phyloP scores from a whole-genome alignment of 2,888 invertebrate species.

The Lobophora halterata region DNA sequence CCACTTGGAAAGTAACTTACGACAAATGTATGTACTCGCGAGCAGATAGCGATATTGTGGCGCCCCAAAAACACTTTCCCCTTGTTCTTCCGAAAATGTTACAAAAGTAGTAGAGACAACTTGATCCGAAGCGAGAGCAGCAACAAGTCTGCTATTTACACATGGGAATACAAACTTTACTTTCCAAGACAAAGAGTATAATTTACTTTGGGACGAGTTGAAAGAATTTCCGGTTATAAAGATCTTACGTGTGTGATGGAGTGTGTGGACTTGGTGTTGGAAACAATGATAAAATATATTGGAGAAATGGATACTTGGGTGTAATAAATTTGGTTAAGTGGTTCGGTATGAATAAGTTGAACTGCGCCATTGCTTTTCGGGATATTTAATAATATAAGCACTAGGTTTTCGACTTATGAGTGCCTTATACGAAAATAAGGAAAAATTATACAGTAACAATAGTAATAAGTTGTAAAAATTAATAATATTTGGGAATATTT shows the following conservation, averaged over 20 bases:
- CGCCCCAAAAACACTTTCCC: slow-evolving; percentile 66
- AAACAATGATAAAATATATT: slow-evolving; percentile 40
- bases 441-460: too few relatives aligned
- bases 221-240: slow-evolving; percentile 56
- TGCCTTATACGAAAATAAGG: too few relatives aligned
- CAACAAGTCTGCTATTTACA: slow-evolving; percentile 62
- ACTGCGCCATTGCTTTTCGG: too few relatives aligned
- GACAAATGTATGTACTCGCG: slow-evolving; percentile 67
- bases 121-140: slow-evolving; percentile 68
- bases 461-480: too few relatives aligned
- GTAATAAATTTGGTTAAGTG: slow-evolving; percentile 31
- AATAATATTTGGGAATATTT: too few relatives aligned
- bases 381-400: too few relatives aligned
- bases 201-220: slow-evolving; percentile 36
- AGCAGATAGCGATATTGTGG: slow-evolving; percentile 68
- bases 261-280: slow-evolving; percentile 39
- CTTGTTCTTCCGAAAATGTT: slow-evolving; percentile 62
- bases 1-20: slow-evolving; percentile 53
- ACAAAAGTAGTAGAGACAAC: slow-evolving; percentile 71
- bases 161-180: slow-evolving; percentile 54
- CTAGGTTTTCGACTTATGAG: too few relatives aligned
- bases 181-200: slow-evolving; percentile 42
- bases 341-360: slow-evolving; percentile 29
- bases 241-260: slow-evolving; percentile 63
- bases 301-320: slow-evolving; percentile 32